phyloP scores from a whole-genome alignment of 2,113 vertebrate genomes.

The Atractosteus spatula region DNA sequence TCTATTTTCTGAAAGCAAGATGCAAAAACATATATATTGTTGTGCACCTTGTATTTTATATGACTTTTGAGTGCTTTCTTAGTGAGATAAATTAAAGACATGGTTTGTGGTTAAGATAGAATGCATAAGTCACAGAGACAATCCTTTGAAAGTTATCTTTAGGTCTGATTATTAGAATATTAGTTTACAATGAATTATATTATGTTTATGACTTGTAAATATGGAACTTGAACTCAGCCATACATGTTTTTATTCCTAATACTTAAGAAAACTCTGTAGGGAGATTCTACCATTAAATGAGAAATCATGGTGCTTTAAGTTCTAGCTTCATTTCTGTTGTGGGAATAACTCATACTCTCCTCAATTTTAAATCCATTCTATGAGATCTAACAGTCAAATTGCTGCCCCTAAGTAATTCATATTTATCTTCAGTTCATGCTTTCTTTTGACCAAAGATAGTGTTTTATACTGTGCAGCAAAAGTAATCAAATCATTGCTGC shows the following conservation, averaged over 20 bases:
- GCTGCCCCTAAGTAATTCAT: conserved; percentile 4
- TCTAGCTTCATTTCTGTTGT: not conserved
- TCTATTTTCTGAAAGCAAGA: not conserved
- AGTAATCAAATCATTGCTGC: conserved; percentile 15
- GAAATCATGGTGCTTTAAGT: conserved; percentile 9
- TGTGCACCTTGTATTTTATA: not conserved
- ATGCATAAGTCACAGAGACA: too few relatives aligned
- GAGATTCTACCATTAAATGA: not conserved
- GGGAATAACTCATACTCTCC: conserved; percentile 1
- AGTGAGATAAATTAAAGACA: not conserved
- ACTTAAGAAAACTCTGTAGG: too few relatives aligned
- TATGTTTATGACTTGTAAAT: too few relatives aligned
- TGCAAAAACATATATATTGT: not conserved
- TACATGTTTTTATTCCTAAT: too few relatives aligned
- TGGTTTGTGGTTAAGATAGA: too few relatives aligned
- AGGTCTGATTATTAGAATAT: too few relatives aligned
- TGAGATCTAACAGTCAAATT: conserved; percentile 2
- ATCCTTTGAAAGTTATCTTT: too few relatives aligned
- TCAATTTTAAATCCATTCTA: conserved; percentile 2
- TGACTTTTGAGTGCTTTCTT: not conserved
- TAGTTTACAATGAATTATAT: too few relatives aligned
- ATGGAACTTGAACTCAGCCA: too few relatives aligned
- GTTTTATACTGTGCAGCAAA: not conserved
- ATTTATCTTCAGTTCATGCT: conserved; percentile 10
- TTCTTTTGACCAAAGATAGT: not conserved